Base-by-base conservation (phyloP, 2,113 vertebrate species). In the Nothoprocta perdicaria region DNA sequence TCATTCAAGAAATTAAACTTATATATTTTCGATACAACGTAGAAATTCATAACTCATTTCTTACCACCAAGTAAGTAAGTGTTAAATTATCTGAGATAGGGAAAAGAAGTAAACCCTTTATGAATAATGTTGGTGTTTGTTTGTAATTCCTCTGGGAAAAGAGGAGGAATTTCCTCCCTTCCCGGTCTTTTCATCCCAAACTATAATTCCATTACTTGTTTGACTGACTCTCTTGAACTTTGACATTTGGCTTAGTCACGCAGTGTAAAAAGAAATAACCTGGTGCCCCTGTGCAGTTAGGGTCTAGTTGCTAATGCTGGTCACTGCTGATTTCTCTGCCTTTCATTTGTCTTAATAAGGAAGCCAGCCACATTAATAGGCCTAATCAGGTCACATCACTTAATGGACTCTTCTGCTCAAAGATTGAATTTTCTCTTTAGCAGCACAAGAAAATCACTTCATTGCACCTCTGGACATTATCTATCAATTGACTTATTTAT, bases 131-230 rank as follows among this genome's bases (percentile, higher is more conserved):
- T 73, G 74, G 19, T 17, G 80, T 93, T 95, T 94, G 24, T 94
- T 93, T 87, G 15, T 90, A 78, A 89, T 87, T 91, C 66, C 35
- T 38, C 45, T 86, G 65, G 22, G 83, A 35, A 93, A 94, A 78
- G 31, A 48, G 48, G 48, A 18, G 48, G 18, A 48, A 48, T 48
- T 89, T 16, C 9, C 12, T 1, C 17, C 4, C 35, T 26, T 15
- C 24, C 18, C 6, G 50, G 45, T 31, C 0, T 88, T 95, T 96
- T 92, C 35, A 53, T 79, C 72, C 62, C 88, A 55, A 94, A 88
- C 86, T 89, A n/a, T 86, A 90, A 85, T 86, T 11, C 72, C 38
- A 60, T 90, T 27, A 74, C 66, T 87, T 94, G 50, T 69, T 86
- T 74, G 62, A 74, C 53, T 62, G 53, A 14, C 18, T 86, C 24